Evolutionary conservation across 2,888 invertebrate genomes (phyloP).

Genomic region (Malthinus flaveolus): DNA sequence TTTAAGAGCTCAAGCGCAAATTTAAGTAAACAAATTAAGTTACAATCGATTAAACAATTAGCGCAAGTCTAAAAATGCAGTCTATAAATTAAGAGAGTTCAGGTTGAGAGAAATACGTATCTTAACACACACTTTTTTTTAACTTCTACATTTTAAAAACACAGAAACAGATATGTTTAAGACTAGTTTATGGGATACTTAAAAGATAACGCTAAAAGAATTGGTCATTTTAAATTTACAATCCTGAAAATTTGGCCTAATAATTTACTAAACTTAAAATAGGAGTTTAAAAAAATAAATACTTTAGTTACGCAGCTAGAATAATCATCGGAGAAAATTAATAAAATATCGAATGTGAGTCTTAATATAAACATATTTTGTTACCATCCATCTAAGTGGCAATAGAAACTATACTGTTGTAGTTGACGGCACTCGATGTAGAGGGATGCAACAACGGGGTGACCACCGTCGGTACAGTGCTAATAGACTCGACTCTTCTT

Average conservation of each 20-base stretch:
- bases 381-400: not conserved
- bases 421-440: conserved; percentile 46
- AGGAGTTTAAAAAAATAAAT: conserved; percentile 22
- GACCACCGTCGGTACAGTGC: conserved; percentile 38
- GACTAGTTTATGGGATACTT: too few relatives aligned
- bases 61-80: not conserved
- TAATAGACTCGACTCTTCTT: conserved; percentile 4
- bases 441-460: conserved; percentile 51
- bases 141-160: not conserved
- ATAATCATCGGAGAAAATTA: conserved; percentile 13
- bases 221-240: not conserved
- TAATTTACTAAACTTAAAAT: conserved; percentile 7
- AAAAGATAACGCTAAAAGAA: not conserved
- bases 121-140: not conserved
- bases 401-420: conserved; percentile 50
- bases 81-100: conserved; percentile 6
- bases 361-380: conserved; percentile 4
- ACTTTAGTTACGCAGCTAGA: conserved; percentile 17
- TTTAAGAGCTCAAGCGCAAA: not conserved
- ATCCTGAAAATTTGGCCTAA: not conserved
- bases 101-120: not conserved
- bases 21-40: conserved; percentile 6
- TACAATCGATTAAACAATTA: conserved; percentile 1
- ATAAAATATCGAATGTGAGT: conserved; percentile 1
- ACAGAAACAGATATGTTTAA: not conserved